Base-by-base conservation (phyloP, 2,797 vertebrate species). In the Salmo trutta region DNA sequence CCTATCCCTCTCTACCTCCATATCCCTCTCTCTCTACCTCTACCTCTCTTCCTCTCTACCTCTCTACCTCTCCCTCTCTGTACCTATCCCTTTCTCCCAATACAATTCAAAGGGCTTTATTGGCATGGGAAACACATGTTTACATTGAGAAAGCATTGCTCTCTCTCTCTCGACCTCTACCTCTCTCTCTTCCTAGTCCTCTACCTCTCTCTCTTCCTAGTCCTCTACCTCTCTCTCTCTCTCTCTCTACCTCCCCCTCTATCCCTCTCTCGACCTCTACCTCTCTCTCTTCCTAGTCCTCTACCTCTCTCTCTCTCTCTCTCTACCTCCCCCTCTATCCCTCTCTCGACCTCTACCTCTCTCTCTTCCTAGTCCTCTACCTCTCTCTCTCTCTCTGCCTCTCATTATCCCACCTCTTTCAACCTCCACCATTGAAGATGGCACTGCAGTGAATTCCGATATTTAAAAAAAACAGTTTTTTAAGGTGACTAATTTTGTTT, bases 181-280 rank as follows among this genome's bases (percentile, higher is more conserved):
- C 85, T 64, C 88, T 24, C 24, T 24, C 24, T 24, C 24, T 24
- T 1, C 1, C 24, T 24, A 24, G n/a, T n/a, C n/a, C n/a, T n/a
- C n/a, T n/a, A n/a, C 24, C 24, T 24, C 24, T 0, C 24, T 24
- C 24, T 24, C 24, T 24, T 24, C 24, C 24, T 24, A 24, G 24
- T 24, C 84, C 82, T 88, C 90, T 89, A 87, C 84, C 87, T 89
- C 87, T 87, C 87, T 86, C 85, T 77, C 84, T 66, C 52, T 51
- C 24, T 86, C 91, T 83, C 24, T 24, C 24, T 24, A 24, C n/a
- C n/a, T n/a, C n/a, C n/a, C n/a, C n/a, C n/a, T n/a, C n/a, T n/a
- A n/a, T n/a, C n/a, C n/a, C n/a, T n/a, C n/a, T n/a, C n/a, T n/a
- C n/a, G n/a, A n/a, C n/a, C n/a, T n/a, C n/a, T n/a, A n/a, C 24